Base-by-base conservation (phyloP, 2,797 vertebrate species). In the Molothrus ater region DNA sequence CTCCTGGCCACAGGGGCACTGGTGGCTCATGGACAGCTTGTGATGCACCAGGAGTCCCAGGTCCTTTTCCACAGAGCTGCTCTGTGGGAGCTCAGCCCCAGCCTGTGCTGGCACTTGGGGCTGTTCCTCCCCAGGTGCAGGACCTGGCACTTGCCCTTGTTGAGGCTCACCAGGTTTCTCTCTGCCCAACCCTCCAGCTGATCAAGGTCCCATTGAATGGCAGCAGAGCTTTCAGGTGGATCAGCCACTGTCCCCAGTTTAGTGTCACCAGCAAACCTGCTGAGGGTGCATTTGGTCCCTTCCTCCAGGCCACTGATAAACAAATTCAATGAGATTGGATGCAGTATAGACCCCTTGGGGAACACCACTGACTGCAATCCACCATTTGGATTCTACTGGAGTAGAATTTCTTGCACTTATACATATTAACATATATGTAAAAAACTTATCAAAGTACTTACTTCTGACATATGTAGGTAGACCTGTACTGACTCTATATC, bases 271-370 rank as follows among this genome's bases (percentile, higher is more conserved):
- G 53, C 11, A 73, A 66, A 59, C 13, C 17, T 40, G 36, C 45
- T 40, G 38, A 51, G 45, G 10, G 25, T 34, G 25, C 40, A 18
- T 17, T 68, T 40, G 18, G 32, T 40, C 12, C 47, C 26, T 32
- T 48, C 48, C 17, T 36, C 18, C 7, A 42, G 9, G 4, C 10
- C 7, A 9, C 0, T 61, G 42, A 42, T 13, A 32, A 74, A 26
- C 4, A 74, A 32, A 1, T 10, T 75, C 3, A 75, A 10, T 48
- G 1, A 50, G 42, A 24, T 0, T 43, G 32, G 32, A 4, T 2
- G 4, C 32, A 43, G 5, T 17, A 50, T 1, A 75, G 48, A 82
- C 32, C 26, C 17, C 34, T 6, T 28, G 4, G 11, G 13, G 32
- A 64, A 7, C 9, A 43, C 10, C n/a, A 89, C 17, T 21, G 36